Evolutionary conservation across 2,113 vertebrate species (phyloP).

Genomic region (Corvus moneduloides): DNA sequence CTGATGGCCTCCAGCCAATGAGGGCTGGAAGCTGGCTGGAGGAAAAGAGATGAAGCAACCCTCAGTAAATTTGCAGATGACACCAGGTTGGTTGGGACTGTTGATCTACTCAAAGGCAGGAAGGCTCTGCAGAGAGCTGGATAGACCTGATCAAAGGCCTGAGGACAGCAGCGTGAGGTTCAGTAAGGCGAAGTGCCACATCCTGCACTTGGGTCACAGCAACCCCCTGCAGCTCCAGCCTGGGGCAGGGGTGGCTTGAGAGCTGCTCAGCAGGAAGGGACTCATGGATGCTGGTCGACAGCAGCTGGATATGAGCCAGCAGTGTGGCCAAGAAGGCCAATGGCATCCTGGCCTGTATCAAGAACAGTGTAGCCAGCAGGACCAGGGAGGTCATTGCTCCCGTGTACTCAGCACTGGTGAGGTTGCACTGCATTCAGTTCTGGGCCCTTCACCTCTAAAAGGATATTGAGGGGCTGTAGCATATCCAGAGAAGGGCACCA

Average conservation of each 20-base stretch:
- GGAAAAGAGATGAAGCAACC: background rate
- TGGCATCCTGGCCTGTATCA: background rate
- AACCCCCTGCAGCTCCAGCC: background rate
- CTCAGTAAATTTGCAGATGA: background rate
- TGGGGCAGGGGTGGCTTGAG: background rate
- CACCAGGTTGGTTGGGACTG: background rate
- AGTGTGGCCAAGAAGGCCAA: background rate
- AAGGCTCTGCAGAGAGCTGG: background rate
- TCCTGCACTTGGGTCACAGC: background rate
- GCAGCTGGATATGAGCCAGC: background rate
- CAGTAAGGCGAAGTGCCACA: background rate
- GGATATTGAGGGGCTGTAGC: background rate
- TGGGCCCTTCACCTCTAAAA: background rate
- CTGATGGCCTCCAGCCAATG: background rate
- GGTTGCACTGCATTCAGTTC: background rate
- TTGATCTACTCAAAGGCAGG: background rate
- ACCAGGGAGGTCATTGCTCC: background rate
- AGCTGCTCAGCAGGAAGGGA: background rate
- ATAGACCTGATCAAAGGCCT: background rate
- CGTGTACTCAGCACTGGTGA: background rate
- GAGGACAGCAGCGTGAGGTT: background rate
- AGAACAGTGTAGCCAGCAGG: background rate
- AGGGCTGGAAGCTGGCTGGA: background rate
- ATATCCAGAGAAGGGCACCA: background rate
- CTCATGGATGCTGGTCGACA: background rate